Conservation (phyloP, 2,888 invertebrate species). For the Pedicia rivosa region DNA sequence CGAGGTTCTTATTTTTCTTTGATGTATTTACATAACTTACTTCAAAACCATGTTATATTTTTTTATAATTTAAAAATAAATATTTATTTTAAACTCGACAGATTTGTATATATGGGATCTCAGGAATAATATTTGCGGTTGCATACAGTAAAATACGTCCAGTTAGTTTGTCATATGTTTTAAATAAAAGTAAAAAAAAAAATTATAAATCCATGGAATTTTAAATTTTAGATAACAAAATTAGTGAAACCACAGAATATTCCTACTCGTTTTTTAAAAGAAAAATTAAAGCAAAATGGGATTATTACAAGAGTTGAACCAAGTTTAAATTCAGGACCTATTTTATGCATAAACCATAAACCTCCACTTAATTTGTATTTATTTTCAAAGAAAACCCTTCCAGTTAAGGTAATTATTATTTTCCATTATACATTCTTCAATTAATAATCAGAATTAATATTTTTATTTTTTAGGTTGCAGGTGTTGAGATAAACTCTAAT, state of each 20-base stretch:
- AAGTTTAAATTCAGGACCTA: conserved; percentile 27
- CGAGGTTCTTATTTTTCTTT: conserved; percentile 9
- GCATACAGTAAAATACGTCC: conserved; percentile 11
- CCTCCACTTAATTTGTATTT: conserved; percentile 38
- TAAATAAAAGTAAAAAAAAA: conserved; percentile 3
- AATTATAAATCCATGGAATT: conserved; percentile 7
- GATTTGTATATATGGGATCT: conserved; percentile 11
- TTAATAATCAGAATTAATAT: not conserved
- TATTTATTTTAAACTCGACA: not conserved
- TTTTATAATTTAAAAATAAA: not conserved
- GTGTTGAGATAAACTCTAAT: conserved; percentile 25
- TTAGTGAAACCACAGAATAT: conserved; percentile 41
- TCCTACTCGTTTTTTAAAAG: conserved; percentile 38
- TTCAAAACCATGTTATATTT: not conserved
- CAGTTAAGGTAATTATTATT: conserved; percentile 32
- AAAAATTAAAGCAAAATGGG: conserved; percentile 35
- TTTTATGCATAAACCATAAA: conserved; percentile 37
- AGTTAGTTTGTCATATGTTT: conserved; percentile 5
- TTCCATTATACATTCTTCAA: not conserved
- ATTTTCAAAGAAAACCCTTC: conserved; percentile 18
- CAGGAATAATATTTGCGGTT: conserved; percentile 11
- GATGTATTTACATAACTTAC: not conserved
- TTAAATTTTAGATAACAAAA: conserved; percentile 37
- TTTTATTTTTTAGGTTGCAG: conserved; percentile 20
- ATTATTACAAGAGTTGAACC: conserved; percentile 36